Conservation (phyloP, 1,140 invertebrate species). For the Nilaparvata lugens region DNA sequence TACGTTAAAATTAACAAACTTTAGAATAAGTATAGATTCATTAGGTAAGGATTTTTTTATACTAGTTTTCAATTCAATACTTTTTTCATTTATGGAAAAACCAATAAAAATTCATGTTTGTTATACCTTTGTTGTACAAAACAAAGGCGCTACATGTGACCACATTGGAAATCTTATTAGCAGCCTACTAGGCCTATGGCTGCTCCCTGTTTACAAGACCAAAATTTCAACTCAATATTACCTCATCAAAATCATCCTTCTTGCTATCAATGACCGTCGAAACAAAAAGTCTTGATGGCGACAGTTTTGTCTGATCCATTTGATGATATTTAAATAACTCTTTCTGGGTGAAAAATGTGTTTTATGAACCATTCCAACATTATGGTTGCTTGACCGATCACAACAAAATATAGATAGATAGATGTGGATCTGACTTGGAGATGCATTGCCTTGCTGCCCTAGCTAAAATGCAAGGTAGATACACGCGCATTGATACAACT, state of each 20-base stretch:
- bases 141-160: slow-evolving; percentile 40
- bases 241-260: slow-evolving; percentile 76
- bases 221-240: slow-evolving; percentile 41
- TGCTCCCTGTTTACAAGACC: neutral
- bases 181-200: neutral
- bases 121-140: slow-evolving; percentile 10
- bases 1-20: slow-evolving; percentile 19
- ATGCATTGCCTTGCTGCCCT: neutral
- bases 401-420: no score
- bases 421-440: neutral
- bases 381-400: neutral
- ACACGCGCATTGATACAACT: slow-evolving; percentile 13
- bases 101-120: no score
- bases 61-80: no score
- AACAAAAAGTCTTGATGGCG: slow-evolving; percentile 46
- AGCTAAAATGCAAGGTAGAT: slow-evolving; percentile 11
- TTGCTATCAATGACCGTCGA: slow-evolving; percentile 58
- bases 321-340: neutral
- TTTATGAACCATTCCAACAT: neutral
- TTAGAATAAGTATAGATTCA: no score
- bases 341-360: neutral
- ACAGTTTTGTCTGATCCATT: slow-evolving; percentile 24
- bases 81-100: slow-evolving; percentile 11
- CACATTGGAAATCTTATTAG: slow-evolving; percentile 38
- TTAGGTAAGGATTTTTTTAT: no score